Evolutionary conservation across 1,140 invertebrate genomes (phyloP), one percentile per base, ranked within the genome.

Genomic region (Drosophila dunni): DNA sequence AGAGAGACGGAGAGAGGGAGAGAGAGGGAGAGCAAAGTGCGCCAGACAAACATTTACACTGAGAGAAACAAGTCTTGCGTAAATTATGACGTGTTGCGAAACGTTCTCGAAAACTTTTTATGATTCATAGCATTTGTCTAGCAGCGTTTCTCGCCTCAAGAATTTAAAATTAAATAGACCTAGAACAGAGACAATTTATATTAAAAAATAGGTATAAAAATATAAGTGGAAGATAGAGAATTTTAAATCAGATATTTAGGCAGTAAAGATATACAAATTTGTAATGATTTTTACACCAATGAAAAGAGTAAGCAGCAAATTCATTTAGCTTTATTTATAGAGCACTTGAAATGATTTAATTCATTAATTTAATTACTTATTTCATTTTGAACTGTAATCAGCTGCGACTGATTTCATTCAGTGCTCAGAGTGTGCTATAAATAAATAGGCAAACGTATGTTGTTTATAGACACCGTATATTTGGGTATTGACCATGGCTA

Each of bases 401-500:
- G 44, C 29, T 11, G 1, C 20, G 6, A 33, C 24, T 54, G 1
- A 46, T 71, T 73, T 73, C 10, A 48, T 7, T 0, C 51, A 56
- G 78, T 85, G 63, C 50, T 54, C 17, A 5, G 7, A 33, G 36
- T 24, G 7, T 66, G 53, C 6, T 56, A 38, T 13, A 33, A 17
- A 36, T 53, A 38, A 24, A 34, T 20, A 33, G 42, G 38, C 48
- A 50, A 54, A 63, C 46, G 17, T 50, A n/a, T 34, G 29, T 51
- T 60, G 56, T 44, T 48, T 24, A 53, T 48, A 24, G n/a, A 54
- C 13, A 42, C 13, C 3, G 10, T 29, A 34, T 54, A 11, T 45
- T 24, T 44, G 73, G 62, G 79, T 77, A 88, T 76, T 89, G 84
- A 74, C 76, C 84, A 79, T 79, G 77, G 80, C 77, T 88, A 86